Evolutionary conservation across 2,797 vertebrate species (phyloP).

Genomic region (Channa striata): DNA sequence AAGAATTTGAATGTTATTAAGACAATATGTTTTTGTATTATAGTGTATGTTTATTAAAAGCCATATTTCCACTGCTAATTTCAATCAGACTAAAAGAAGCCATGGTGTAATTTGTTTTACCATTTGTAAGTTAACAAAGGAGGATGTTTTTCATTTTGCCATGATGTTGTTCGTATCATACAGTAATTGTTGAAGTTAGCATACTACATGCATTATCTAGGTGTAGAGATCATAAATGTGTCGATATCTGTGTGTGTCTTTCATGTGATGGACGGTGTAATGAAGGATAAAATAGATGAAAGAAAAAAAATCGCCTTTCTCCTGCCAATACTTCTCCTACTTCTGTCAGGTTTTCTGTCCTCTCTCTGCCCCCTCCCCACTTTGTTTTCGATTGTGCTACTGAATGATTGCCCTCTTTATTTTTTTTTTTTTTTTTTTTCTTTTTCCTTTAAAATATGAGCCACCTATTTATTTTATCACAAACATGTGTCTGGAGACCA

Average conservation of each 20-base stretch:
- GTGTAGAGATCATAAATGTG: slow-evolving; percentile 82
- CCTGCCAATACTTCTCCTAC: slow-evolving; percentile 43
- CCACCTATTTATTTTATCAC: slow-evolving; percentile 74
- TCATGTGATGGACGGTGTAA: slow-evolving; percentile 82
- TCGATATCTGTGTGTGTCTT: slow-evolving; percentile 81
- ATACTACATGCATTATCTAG: slow-evolving; percentile 90
- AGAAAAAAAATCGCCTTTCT: slow-evolving; percentile 28
- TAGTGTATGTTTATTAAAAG: slow-evolving; percentile 86
- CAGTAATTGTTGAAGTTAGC: slow-evolving; percentile 84
- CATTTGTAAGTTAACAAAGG: slow-evolving; percentile 86
- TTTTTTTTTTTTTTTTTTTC: slow-evolving; percentile 22
- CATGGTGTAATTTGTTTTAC: slow-evolving; percentile 91
- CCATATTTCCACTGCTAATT: slow-evolving; percentile 89
- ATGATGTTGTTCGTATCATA: slow-evolving; percentile 86
- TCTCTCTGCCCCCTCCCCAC: slow-evolving; percentile 12
- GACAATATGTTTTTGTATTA: slow-evolving; percentile 82
- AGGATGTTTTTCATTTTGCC: slow-evolving; percentile 64
- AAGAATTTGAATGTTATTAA: slow-evolving; percentile 78
- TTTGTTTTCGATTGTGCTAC: slow-evolving; percentile 43
- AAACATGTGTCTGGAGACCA: slow-evolving; percentile 75
- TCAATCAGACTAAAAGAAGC: slow-evolving; percentile 85
- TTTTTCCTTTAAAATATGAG: slow-evolving; percentile 55
- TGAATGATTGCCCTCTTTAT: slow-evolving; percentile 30
- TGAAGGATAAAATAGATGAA: slow-evolving; percentile 63
- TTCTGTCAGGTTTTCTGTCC: slow-evolving; percentile 52